Evolutionary conservation across 2,888 invertebrate species (phyloP), one percentile per base, ranked within the genome.

Genomic region (Tuberolachnus salignus): DNA sequence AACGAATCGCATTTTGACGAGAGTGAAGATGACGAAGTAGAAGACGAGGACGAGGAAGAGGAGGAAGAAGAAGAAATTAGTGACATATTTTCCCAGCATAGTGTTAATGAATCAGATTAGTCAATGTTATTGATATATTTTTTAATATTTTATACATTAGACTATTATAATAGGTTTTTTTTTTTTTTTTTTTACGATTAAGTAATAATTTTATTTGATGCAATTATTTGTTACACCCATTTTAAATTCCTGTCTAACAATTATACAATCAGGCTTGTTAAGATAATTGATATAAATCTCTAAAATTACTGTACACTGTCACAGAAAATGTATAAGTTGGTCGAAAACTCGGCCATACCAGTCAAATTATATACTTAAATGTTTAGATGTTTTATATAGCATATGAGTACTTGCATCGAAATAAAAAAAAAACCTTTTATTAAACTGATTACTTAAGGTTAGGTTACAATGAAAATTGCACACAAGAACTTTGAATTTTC

Each of bases 91-190:
- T 78, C 69, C 59, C 75, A 67, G 13, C 59, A 67, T 61, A 78
- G 59, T 69, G 78, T 78, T n/a, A 67, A 78, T 59, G 78, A 78
- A 78, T 69, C 78, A 21, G 67, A 78, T 59, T 78, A 78, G 16
- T 75, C 34, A 49, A 11, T 9, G 34, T 74, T 55, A 10, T 23
- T 4, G 34, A 4, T 3, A 53, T 53, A 21, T 63, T 72, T 26
- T 61, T 61, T 34, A 55, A 42, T 26, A 42, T 19, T n/a, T 23
- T 59, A 2, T 61, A 19, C 4, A 61, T 21, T 46, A 44, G 9
- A 46, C 3, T 64, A 49, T 1, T 51, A n/a, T n/a, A 14, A 19
- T 19, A 26, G 21, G 34, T 42, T 21, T 14, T 42, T 42, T 46
- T 9, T 21, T 21, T 42, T 53, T 42, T 21, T 14, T 42, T 42